Conservation (phyloP, 2,113 vertebrate genomes). For the Hippoglossus stenolepis region DNA sequence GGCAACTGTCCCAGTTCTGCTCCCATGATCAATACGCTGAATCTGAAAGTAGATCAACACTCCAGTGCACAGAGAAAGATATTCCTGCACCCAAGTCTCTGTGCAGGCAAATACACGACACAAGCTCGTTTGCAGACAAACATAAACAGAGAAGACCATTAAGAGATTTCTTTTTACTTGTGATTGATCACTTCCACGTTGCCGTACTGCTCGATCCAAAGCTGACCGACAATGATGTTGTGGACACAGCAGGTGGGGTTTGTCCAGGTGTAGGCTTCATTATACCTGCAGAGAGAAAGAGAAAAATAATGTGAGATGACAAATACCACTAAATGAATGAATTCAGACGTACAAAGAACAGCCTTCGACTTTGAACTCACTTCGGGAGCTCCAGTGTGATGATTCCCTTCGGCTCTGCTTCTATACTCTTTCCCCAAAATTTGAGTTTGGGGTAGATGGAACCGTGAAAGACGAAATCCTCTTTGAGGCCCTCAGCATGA, state of each 20-base stretch:
- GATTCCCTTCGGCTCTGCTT: conserved; percentile 95
- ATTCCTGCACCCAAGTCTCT: background rate
- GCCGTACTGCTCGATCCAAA: conserved; percentile 99
- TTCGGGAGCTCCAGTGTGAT: conserved; percentile 97
- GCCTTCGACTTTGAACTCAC: conserved; percentile 81
- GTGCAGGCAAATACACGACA: conserved; percentile 3
- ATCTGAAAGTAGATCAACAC: conserved; percentile 56
- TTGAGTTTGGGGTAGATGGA: conserved; percentile 98
- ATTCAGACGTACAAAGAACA: background rate
- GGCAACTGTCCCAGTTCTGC: conserved; percentile 60
- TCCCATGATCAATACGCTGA: conserved; percentile 59
- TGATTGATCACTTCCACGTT: conserved; percentile 97
- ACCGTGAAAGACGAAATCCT: conserved; percentile 96
- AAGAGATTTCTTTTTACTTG: conserved; percentile 84
- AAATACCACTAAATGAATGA: background rate
- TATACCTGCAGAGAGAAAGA: conserved; percentile 82
- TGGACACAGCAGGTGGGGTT: conserved; percentile 98
- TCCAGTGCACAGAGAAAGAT: background rate
- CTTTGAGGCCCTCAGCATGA: conserved; percentile 93
- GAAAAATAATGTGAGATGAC: background rate
- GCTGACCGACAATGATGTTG: conserved; percentile 97
- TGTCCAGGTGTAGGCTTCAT: conserved; percentile 97
- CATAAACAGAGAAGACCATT: background rate
- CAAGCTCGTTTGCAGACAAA: background rate
- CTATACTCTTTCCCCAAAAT: conserved; percentile 99